Conservation (phyloP, 2,797 vertebrate species). For the Caiman crocodilus region DNA sequence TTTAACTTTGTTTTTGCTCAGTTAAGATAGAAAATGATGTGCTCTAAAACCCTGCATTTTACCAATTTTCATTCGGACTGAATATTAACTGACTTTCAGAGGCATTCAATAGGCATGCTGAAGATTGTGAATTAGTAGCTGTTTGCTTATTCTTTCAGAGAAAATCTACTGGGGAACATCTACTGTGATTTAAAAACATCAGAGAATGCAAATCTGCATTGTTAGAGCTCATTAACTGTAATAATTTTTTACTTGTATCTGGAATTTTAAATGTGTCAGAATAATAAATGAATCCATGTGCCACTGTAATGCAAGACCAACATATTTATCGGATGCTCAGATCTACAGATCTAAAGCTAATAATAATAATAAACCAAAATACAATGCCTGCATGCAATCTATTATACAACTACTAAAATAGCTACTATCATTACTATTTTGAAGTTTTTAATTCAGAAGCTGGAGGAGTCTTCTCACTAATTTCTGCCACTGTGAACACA, state of each 20-base stretch:
- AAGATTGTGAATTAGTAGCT: background rate
- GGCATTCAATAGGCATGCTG: constrained; percentile 8
- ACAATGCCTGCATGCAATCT: background rate
- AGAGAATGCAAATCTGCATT: constrained; percentile 4
- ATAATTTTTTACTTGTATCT: background rate
- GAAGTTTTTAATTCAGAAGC: constrained; percentile 58
- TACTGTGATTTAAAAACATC: constrained; percentile 12
- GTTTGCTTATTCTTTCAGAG: background rate
- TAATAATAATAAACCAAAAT: constrained; percentile 1
- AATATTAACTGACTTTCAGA: constrained; percentile 18
- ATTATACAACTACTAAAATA: constrained; percentile 12
- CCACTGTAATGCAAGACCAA: background rate
- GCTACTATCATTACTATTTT: constrained; percentile 57
- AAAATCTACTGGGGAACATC: constrained; percentile 10
- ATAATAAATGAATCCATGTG: background rate
- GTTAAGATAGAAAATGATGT: background rate
- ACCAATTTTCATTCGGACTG: background rate
- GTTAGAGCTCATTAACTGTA: background rate
- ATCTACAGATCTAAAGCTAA: background rate
- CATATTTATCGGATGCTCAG: background rate
- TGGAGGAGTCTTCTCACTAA: constrained; percentile 74
- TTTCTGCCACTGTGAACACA: constrained; percentile 75
- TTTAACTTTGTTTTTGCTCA: background rate
- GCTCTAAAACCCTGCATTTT: background rate
- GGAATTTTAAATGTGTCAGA: background rate